phyloP scores from a whole-genome alignment of 1,140 invertebrate genomes.

The Ceratoteleas bidentatus region DNA sequence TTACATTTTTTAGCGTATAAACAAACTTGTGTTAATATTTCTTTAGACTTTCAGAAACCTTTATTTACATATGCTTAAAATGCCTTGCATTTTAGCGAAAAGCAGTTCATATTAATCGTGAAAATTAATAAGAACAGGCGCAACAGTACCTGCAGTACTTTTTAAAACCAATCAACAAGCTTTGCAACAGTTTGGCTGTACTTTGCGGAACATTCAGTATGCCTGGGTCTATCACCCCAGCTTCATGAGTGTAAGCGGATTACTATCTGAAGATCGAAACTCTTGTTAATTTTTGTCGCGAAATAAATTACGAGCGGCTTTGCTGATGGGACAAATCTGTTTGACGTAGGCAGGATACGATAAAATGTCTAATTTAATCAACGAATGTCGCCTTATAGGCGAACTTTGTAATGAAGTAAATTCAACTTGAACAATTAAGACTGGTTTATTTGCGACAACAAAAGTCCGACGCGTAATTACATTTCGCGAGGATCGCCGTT shows the following conservation, averaged over 20 bases:
- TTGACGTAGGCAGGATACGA: constrained; percentile 23
- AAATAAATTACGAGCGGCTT: constrained; percentile 46
- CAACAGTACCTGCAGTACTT: too few species aligned
- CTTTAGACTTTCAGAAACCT: too few species aligned
- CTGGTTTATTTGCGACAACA: constrained; percentile 48
- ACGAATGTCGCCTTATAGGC: constrained; percentile 41
- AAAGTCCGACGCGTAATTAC: constrained; percentile 48
- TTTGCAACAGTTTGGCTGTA: constrained; percentile 3
- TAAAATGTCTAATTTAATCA: constrained; percentile 58
- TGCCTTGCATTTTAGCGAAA: too few species aligned
- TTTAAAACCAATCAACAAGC: too few species aligned
- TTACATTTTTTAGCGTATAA: too few species aligned
- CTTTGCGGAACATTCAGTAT: background rate
- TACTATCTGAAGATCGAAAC: constrained; percentile 44
- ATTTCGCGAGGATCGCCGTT: constrained; percentile 49
- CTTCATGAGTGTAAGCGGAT: constrained; percentile 42
- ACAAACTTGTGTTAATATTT: too few species aligned
- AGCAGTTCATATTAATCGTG: too few species aligned
- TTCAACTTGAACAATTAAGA: constrained; percentile 49
- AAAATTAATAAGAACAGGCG: too few species aligned
- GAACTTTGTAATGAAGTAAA: constrained; percentile 53
- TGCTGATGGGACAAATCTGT: constrained; percentile 32
- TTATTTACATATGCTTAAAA: too few species aligned
- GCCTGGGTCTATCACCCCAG: background rate
- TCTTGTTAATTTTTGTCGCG: constrained; percentile 57